Conservation (phyloP, 2,113 vertebrate genomes). For the Protomyctophum bolini region DNA sequence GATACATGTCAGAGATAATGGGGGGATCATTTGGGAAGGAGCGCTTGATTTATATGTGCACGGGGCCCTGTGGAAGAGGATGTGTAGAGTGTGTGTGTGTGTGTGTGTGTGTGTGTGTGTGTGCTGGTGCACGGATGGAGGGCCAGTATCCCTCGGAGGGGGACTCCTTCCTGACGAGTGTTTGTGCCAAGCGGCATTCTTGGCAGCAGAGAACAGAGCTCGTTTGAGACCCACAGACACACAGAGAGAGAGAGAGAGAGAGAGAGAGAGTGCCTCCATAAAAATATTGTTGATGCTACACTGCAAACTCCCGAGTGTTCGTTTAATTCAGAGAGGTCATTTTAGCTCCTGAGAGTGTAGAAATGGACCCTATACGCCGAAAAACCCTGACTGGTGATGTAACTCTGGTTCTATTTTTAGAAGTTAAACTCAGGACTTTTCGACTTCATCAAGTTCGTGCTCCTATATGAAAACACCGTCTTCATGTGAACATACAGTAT, state of each 20-base stretch:
- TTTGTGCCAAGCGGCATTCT: conserved; percentile 32
- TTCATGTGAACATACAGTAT: too few species aligned
- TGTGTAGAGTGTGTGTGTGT: conserved; percentile 34
- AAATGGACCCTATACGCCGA: too few species aligned
- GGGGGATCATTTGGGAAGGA: conserved; percentile 36
- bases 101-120: not conserved
- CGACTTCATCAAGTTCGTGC: too few species aligned
- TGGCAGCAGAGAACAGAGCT: conserved; percentile 31
- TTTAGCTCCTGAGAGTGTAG: too few species aligned
- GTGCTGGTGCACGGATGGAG: conserved; percentile 34
- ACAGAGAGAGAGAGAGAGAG: conserved; percentile 1
- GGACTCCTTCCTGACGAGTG: conserved; percentile 33
- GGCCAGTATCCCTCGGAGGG: conserved; percentile 40
- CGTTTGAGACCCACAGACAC: conserved; percentile 16
- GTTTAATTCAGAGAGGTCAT: too few species aligned
- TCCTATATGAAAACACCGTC: too few species aligned
- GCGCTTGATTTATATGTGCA: conserved; percentile 58
- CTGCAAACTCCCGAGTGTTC: too few species aligned
- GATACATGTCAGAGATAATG: conserved; percentile 63
- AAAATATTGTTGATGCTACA: too few species aligned
- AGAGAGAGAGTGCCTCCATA: not conserved
- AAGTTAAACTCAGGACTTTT: too few species aligned
- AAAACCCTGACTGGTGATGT: too few species aligned
- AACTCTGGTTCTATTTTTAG: too few species aligned
- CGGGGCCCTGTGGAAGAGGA: conserved; percentile 41